A percentile compares a stretch with the other conserved stretches of the same genome.
Evolutionary conservation across 2,113 vertebrate species (phyloP).

Genomic region (Columbina picui): DNA sequence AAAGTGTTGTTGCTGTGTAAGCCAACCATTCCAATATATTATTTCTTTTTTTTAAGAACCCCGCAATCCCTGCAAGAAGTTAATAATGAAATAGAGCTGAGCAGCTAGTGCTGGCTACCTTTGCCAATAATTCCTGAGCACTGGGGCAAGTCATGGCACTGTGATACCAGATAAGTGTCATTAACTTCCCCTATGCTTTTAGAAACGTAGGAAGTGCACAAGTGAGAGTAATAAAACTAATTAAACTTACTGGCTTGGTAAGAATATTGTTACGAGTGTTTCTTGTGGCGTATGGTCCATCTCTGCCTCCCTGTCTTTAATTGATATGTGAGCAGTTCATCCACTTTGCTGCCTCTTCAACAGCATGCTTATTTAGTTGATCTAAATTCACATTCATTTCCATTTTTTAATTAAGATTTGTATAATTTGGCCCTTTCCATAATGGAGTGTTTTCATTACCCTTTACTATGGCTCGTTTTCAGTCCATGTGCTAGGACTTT

Average conservation of each 20-base stretch:
- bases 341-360: conserved; percentile 56
- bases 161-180: not conserved
- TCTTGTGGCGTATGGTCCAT: not conserved
- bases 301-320: conserved; percentile 48
- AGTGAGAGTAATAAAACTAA: conserved; percentile 61
- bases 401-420: conserved; percentile 66
- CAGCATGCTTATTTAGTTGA: conserved; percentile 57
- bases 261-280: conserved; percentile 22
- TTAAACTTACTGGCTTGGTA: conserved; percentile 35
- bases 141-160: not conserved
- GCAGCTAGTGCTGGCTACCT: not conserved
- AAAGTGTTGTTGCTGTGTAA: not conserved
- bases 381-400: conserved; percentile 63
- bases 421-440: conserved; percentile 62
- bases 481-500: conserved; percentile 39
- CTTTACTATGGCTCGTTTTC: conserved; percentile 44
- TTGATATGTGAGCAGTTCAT: conserved; percentile 50
- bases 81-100: not conserved
- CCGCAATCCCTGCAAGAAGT: not conserved
- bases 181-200: conserved; percentile 35
- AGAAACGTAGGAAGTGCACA: conserved; percentile 17
- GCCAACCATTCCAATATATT: not conserved
- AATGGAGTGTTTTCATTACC: conserved; percentile 63
- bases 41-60: not conserved
- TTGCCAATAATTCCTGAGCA: not conserved